Conservation (phyloP, 2,113 vertebrate species). For the Planiliza haematocheilus region DNA sequence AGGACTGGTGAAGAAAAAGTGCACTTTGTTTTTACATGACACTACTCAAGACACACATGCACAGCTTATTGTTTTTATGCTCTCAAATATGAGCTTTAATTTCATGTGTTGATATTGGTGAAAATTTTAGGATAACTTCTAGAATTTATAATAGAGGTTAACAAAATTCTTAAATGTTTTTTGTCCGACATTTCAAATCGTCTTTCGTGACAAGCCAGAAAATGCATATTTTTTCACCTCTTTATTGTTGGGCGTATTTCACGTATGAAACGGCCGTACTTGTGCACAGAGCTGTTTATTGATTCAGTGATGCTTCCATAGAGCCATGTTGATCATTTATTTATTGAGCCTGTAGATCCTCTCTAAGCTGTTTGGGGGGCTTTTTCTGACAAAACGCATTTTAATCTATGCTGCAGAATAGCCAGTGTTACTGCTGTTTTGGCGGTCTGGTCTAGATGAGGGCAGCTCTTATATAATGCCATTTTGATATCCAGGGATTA, state of each 20-base stretch:
- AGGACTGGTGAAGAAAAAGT: neutral
- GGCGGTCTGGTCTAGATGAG: constrained; percentile 53
- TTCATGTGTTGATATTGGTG: neutral
- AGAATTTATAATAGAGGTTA: no score
- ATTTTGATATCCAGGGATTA: constrained; percentile 81
- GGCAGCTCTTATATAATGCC: constrained; percentile 73
- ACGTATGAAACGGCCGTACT: neutral
- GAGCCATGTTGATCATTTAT: constrained; percentile 52
- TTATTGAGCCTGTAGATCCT: constrained; percentile 49
- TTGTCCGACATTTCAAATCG: no score
- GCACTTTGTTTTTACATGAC: neutral
- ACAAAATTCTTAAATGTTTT: no score
- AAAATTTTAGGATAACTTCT: no score
- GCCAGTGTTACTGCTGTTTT: constrained; percentile 50
- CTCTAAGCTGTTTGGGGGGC: constrained; percentile 27
- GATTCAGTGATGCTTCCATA: constrained; percentile 16
- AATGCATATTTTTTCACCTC: no score
- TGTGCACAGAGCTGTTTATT: constrained; percentile 18
- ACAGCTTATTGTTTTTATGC: neutral
- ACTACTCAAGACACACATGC: neutral
- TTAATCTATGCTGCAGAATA: constrained; percentile 61
- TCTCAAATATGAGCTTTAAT: neutral
- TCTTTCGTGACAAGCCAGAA: no score
- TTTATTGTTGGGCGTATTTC: neutral
- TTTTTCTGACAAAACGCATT: constrained; percentile 59